phyloP scores from a whole-genome alignment of 2,888 invertebrate genomes.

The Tenthredo notha region DNA sequence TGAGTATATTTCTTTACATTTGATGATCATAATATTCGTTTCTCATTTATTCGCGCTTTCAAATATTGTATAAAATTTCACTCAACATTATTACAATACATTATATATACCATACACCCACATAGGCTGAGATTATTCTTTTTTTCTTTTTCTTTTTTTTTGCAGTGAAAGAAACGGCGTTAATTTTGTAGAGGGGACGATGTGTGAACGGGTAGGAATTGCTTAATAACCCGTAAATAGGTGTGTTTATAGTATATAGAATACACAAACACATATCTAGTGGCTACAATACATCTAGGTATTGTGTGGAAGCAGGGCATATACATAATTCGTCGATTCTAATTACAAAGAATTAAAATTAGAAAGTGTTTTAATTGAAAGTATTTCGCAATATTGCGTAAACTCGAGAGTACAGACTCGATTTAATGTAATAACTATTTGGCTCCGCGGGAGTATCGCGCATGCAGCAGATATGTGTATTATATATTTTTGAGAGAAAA shows the following conservation, averaged over 20 bases:
- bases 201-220: slow-evolving; percentile 69
- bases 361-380: slow-evolving; percentile 75
- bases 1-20: background rate
- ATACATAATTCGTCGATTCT: slow-evolving; percentile 71
- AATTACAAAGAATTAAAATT: slow-evolving; percentile 73
- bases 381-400: slow-evolving; percentile 74
- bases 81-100: background rate
- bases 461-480: background rate
- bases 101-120: background rate
- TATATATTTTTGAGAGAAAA: background rate
- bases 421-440: slow-evolving; percentile 25
- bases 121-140: background rate
- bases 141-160: too few relatives aligned
- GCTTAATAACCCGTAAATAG: slow-evolving; percentile 71
- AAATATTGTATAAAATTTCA: background rate
- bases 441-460: background rate
- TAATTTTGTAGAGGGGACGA: slow-evolving; percentile 52
- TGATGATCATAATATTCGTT: background rate
- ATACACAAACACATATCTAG: background rate
- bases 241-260: background rate
- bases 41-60: background rate
- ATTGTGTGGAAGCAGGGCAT: slow-evolving; percentile 49
- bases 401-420: slow-evolving; percentile 49
- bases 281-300: slow-evolving; percentile 14
- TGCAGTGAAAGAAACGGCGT: background rate